Percentiles rank a stretch among this genome's conserved stretches.
These are phyloP conservation scores for Drosophila asahinai DNA, from an alignment of 1,140 invertebrate genomes.

Conservation along the genomic window DNA sequence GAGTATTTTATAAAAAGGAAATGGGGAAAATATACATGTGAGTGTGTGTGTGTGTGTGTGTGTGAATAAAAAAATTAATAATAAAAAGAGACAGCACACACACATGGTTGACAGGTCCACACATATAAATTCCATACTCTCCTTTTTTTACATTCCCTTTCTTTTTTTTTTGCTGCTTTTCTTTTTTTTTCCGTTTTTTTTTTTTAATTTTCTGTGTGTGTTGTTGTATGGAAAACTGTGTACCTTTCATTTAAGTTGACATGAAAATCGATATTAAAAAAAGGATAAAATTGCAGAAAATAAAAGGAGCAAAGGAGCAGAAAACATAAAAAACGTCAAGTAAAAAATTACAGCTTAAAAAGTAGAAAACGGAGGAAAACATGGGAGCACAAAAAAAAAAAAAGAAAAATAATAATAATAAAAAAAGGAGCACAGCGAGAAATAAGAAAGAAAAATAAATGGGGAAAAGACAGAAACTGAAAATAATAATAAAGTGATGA, in stretches of 20 bases:
- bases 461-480: conserved; percentile 76
- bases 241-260: conserved; percentile 84
- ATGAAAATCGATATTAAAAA: conserved; percentile 81
- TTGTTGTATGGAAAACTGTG: conserved; percentile 72
- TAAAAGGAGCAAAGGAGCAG: conserved; percentile 42
- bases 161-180: conserved; percentile 38
- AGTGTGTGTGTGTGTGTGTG: conserved; percentile 20
- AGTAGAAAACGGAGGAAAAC: conserved; percentile 49
- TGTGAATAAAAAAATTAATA: conserved; percentile 63
- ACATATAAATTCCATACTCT: conserved; percentile 35
- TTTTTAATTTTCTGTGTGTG: conserved; percentile 4
- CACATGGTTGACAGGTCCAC: conserved; percentile 42
- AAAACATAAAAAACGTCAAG: conserved; percentile 77
- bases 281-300: conserved; percentile 72
- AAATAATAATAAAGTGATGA: conserved; percentile 77
- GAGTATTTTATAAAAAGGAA: conserved; percentile 48
- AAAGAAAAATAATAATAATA: conserved; percentile 66
- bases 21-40: conserved; percentile 35
- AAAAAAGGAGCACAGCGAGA: conserved; percentile 33
- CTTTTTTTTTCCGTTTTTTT: conserved; percentile 43
- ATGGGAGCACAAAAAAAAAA: conserved; percentile 22
- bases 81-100: conserved; percentile 50
- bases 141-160: conserved; percentile 42
- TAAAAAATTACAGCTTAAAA: conserved; percentile 83
- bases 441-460: conserved; percentile 50